Percentiles rank a stretch among this genome's conserved stretches.
Evolutionary conservation across 2,113 vertebrate species (phyloP).

Genomic region (Ctenomys sociabilis): DNA sequence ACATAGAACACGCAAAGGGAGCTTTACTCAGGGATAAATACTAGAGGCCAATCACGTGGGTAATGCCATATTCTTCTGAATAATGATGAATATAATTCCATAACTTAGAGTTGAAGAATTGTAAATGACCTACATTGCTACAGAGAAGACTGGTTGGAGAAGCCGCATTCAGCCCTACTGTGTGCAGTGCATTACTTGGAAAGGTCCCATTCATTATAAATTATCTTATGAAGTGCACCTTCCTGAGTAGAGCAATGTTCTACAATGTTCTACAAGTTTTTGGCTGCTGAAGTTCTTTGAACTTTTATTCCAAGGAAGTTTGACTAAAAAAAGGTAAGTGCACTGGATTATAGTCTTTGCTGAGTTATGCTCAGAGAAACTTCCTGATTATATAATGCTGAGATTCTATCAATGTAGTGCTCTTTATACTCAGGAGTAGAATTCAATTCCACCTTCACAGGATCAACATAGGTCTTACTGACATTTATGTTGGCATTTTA

Average conservation of each 20-base stretch:
- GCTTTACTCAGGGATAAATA: background rate
- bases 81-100: background rate
- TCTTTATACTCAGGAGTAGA: background rate
- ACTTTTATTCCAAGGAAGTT: background rate
- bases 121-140: background rate
- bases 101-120: background rate
- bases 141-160: background rate
- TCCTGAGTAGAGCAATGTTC: conserved; percentile 20
- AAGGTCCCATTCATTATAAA: background rate
- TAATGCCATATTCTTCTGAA: background rate
- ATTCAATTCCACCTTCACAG: background rate
- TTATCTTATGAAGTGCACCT: background rate
- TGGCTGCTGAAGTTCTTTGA: background rate
- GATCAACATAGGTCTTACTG: background rate
- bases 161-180: background rate
- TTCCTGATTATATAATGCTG: background rate
- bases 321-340: background rate
- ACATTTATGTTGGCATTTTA: background rate
- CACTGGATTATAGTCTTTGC: background rate
- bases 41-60: background rate
- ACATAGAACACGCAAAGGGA: background rate
- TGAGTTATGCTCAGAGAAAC: background rate
- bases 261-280: background rate
- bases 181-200: conserved; percentile 21
- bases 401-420: background rate